Evolutionary conservation across 2,797 vertebrate species (phyloP).

Genomic region (Geotrypetes seraphini): DNA sequence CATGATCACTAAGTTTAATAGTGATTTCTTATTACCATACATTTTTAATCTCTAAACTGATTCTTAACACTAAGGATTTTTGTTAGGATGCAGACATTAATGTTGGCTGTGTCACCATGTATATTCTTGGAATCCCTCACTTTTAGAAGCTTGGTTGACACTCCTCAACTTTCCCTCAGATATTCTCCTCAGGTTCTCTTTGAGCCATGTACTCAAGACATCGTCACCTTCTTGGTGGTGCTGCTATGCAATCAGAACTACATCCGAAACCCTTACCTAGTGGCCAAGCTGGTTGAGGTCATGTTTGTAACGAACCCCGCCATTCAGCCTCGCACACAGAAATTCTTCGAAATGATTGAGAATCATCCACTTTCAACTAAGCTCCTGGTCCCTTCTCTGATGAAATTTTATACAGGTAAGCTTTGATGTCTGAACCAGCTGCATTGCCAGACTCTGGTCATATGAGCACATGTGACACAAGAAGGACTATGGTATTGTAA

Average conservation of each 20-base stretch:
- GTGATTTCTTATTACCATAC: too few species aligned
- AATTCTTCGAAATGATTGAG: constrained; percentile 97
- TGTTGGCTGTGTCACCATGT: too few species aligned
- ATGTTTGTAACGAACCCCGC: constrained; percentile 96
- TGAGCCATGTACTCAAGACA: constrained; percentile 94
- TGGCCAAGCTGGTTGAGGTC: constrained; percentile 95
- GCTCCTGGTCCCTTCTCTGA: constrained; percentile 88
- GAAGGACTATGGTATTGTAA: too few species aligned
- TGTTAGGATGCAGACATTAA: too few species aligned
- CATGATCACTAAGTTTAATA: too few species aligned
- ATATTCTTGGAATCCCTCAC: too few species aligned
- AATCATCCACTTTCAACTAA: constrained; percentile 90
- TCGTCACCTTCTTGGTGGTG: constrained; percentile 91
- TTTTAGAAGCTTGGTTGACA: too few species aligned
- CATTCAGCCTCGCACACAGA: constrained; percentile 90
- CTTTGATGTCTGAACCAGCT: too few species aligned
- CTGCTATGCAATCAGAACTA: constrained; percentile 98
- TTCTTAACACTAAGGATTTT: too few species aligned
- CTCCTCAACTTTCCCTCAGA: constrained; percentile 40
- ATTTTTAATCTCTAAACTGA: too few species aligned
- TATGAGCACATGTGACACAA: too few species aligned
- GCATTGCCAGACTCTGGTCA: too few species aligned
- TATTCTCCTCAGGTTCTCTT: constrained; percentile 97
- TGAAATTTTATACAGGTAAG: constrained; percentile 98
- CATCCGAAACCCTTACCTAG: constrained; percentile 93